phyloP scores from a whole-genome alignment of 2,888 invertebrate genomes.

The Ochropleura plecta region DNA sequence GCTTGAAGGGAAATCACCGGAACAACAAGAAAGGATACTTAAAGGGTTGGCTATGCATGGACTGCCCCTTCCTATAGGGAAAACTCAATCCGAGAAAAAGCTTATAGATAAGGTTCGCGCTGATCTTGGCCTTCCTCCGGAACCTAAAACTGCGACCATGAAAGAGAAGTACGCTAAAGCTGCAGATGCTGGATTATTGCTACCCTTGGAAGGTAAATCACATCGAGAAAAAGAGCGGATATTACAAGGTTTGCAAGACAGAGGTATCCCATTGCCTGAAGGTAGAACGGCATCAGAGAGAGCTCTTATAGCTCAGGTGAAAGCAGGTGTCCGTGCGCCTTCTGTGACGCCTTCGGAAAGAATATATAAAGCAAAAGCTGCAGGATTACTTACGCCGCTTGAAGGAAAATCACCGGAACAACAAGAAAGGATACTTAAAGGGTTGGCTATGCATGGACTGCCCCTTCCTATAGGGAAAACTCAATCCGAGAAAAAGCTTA shows the following conservation, averaged over 20 bases:
- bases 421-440: not conserved
- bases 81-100: not conserved
- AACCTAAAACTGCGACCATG: constrained; percentile 17
- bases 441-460: not conserved
- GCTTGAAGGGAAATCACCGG: not conserved
- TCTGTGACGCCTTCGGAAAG: not conserved
- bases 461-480: not conserved
- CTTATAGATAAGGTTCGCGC: constrained; percentile 12
- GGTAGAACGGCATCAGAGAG: not conserved
- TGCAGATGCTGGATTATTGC: constrained; percentile 10
- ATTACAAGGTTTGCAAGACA: constrained; percentile 57
- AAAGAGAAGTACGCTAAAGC: constrained; percentile 14
- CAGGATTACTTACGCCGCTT: not conserved
- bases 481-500: not conserved
- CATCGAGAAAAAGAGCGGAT: constrained; percentile 49
- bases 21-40: not conserved
- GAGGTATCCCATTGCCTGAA: not conserved
- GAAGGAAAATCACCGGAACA: not conserved
- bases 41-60: constrained; percentile 17
- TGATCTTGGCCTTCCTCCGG: constrained; percentile 19
- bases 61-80: constrained; percentile 1
- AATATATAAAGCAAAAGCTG: not conserved
- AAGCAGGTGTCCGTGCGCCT: not conserved
- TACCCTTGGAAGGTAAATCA: constrained; percentile 14
- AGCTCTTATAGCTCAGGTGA: not conserved